phyloP scores from a whole-genome alignment of 2,888 invertebrate genomes.

The Himalopsyche anomala region DNA sequence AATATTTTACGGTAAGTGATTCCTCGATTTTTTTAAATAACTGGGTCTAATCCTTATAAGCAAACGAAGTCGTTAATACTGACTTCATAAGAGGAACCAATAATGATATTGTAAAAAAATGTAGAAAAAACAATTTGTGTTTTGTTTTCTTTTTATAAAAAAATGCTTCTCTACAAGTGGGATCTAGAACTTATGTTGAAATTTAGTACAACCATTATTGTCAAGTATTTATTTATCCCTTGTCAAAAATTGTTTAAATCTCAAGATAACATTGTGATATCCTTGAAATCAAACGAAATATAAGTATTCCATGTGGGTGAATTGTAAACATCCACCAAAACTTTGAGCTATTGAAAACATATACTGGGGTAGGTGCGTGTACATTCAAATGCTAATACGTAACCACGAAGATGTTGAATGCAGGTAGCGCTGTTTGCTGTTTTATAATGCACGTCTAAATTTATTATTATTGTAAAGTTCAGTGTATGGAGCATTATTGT shows the following conservation, averaged over 20 bases:
- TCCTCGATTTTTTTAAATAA: no score
- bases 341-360: conserved; percentile 21
- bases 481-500: conserved; percentile 46
- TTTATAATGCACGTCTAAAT: conserved; percentile 47
- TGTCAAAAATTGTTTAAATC: not conserved
- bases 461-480: conserved; percentile 50
- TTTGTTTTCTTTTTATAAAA: no score
- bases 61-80: no score
- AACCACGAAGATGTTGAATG: conserved; percentile 24
- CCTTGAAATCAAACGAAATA: conserved; percentile 24
- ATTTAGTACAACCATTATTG: no score
- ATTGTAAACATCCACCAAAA: conserved; percentile 6
- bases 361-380: conserved; percentile 12
- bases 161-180: no score
- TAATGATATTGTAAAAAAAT: no score
- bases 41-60: no score
- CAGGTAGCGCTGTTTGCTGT: conserved; percentile 56
- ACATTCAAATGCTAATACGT: conserved; percentile 56
- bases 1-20: no score
- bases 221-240: not conserved
- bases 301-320: not conserved
- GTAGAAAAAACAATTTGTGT: no score
- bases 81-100: no score
- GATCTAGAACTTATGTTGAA: no score
- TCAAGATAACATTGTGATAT: not conserved